These are phyloP conservation scores for Cephus spinipes DNA, from an alignment of 2,888 invertebrate genomes.

Conservation along the genomic window DNA sequence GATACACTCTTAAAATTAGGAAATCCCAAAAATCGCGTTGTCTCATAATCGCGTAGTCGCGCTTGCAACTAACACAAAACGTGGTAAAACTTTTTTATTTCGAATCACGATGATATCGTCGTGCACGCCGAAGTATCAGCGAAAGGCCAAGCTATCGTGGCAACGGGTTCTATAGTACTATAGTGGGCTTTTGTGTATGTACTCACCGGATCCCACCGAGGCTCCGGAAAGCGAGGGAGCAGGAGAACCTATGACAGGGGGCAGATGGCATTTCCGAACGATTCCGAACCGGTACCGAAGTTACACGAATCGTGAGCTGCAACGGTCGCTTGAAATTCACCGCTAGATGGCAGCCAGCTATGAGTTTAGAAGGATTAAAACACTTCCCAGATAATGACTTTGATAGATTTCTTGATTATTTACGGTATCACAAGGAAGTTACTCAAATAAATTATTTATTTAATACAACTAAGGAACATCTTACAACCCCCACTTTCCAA, in stretches of 20 bases:
- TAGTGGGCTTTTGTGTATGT: constrained; percentile 36
- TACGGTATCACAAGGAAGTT: neutral
- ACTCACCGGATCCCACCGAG: constrained; percentile 33
- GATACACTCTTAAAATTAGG: constrained; percentile 18
- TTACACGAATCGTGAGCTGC: constrained; percentile 26
- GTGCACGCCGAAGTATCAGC: constrained; percentile 7
- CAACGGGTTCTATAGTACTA: constrained; percentile 52
- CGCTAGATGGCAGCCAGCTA: constrained; percentile 32
- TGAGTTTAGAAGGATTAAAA: neutral
- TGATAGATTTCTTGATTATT: neutral
- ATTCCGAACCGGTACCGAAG: constrained; percentile 36
- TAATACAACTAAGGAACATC: neutral
- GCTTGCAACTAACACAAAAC: neutral
- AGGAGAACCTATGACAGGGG: constrained; percentile 30
- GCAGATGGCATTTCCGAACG: constrained; percentile 43
- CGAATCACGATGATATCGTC: neutral
- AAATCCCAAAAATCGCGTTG: constrained; percentile 3
- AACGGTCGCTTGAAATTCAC: constrained; percentile 2
- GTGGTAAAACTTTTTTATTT: neutral
- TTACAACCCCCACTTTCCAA: constrained; percentile 71
- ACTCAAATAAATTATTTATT: neutral
- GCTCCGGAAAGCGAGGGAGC: constrained; percentile 21
- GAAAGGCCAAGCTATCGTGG: constrained; percentile 40
- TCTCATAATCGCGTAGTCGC: constrained; percentile 11
- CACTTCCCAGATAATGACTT: neutral